A percentile compares a stretch with the other conserved stretches of the same genome.
Evolutionary conservation across 2,888 invertebrate species (phyloP).

Genomic region (Synanthedon vespiformis): DNA sequence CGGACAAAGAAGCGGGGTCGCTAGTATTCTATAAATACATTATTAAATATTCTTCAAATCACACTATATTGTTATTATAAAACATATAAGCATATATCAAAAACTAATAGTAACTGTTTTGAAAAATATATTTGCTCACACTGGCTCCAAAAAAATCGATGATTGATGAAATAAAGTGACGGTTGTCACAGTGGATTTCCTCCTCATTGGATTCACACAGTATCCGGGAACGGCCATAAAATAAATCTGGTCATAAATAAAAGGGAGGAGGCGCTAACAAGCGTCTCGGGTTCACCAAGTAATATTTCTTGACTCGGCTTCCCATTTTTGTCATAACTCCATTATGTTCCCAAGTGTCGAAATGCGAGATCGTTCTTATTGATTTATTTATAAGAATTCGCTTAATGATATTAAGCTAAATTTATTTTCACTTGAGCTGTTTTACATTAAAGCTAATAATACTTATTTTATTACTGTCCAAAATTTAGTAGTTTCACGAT

Average conservation of each 20-base stretch:
- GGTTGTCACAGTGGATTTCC: constrained; percentile 15
- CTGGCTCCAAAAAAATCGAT: neutral
- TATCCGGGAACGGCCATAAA: constrained; percentile 58
- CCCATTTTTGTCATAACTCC: constrained; percentile 68
- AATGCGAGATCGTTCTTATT: constrained; percentile 50
- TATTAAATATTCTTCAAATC: too few relatives aligned
- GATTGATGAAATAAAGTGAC: constrained; percentile 6
- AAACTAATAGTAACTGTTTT: too few relatives aligned
- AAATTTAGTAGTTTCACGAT: too few relatives aligned
- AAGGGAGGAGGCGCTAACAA: constrained; percentile 65
- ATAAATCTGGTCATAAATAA: constrained; percentile 71
- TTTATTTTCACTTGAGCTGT: too few relatives aligned
- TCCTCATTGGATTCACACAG: constrained; percentile 43
- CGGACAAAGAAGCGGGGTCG: too few relatives aligned
- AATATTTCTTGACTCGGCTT: constrained; percentile 57
- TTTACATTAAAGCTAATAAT: too few relatives aligned
- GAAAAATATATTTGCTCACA: too few relatives aligned
- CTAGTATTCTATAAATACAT: too few relatives aligned
- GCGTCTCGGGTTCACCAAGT: constrained; percentile 67
- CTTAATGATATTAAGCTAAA: too few relatives aligned
- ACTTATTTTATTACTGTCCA: too few relatives aligned
- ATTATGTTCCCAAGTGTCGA: constrained; percentile 59
- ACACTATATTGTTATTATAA: too few relatives aligned
- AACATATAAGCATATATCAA: too few relatives aligned
- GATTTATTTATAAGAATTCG: constrained; percentile 35